These are phyloP conservation scores for Petaurus breviceps DNA, from an alignment of 2,113 vertebrate genomes.

Conservation along the genomic window DNA sequence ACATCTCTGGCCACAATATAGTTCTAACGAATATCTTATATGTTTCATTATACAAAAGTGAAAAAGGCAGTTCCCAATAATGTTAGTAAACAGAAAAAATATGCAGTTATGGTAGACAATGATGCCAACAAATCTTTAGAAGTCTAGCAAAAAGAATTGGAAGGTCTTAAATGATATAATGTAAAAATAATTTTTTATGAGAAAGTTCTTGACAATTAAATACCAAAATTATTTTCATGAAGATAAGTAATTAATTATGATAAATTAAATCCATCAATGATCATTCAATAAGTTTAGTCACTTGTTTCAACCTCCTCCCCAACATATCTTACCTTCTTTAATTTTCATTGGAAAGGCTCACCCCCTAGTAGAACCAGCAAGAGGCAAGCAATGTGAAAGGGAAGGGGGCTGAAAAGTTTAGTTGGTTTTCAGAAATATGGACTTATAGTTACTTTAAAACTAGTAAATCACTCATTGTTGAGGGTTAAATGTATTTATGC, in stretches of 20 bases:
- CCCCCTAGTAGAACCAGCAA: background rate
- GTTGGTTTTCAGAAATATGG: background rate
- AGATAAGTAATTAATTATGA: background rate
- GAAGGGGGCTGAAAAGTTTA: background rate
- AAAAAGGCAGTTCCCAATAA: slow-evolving; percentile 16
- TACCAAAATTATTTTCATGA: slow-evolving; percentile 19
- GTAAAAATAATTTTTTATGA: slow-evolving; percentile 36
- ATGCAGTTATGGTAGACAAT: background rate
- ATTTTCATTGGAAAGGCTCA: slow-evolving; percentile 20
- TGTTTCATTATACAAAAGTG: slow-evolving; percentile 2
- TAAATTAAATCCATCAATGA: slow-evolving; percentile 20
- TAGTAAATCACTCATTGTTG: background rate
- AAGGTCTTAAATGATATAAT: slow-evolving; percentile 30
- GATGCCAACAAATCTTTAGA: background rate
- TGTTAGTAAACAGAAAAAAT: slow-evolving; percentile 10
- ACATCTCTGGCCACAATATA: slow-evolving; percentile 19
- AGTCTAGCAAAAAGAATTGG: background rate
- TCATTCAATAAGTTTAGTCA: background rate
- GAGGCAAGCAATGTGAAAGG: background rate
- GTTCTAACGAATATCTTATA: background rate
- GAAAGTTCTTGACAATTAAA: slow-evolving; percentile 33
- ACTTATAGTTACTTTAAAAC: background rate
- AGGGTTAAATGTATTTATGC: background rate
- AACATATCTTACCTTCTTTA: background rate
- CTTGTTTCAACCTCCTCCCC: background rate